phyloP scores from a whole-genome alignment of 53 echinoderm and acorn worm species.

The Antedon mediterranea region DNA sequence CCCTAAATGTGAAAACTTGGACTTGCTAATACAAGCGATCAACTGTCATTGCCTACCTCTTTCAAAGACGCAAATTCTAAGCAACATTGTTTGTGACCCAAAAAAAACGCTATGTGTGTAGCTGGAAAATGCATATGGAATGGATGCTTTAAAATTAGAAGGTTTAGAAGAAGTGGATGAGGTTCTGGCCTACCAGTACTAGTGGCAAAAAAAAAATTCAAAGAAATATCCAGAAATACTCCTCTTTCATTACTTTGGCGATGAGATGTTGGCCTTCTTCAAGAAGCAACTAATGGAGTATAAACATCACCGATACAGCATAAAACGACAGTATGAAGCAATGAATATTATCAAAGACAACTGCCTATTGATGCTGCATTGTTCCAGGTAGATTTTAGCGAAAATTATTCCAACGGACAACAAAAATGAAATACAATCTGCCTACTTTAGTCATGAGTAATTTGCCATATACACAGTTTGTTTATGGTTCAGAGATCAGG shows the following conservation, averaged over 20 bases:
- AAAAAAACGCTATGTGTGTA: too few relatives aligned
- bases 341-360: neutral
- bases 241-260: neutral
- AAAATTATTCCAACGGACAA: slow-evolving; percentile 5
- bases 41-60: too few relatives aligned
- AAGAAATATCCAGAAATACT: slow-evolving; percentile 10
- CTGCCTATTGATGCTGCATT: neutral
- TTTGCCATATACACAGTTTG: slow-evolving; percentile 9
- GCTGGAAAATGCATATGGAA: too few relatives aligned
- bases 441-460: slow-evolving; percentile 12
- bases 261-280: neutral
- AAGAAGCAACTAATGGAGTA: neutral
- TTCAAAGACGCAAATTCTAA: too few relatives aligned
- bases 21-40: too few relatives aligned
- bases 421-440: slow-evolving; percentile 13
- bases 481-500: slow-evolving; percentile 1
- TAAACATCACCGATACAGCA: slow-evolving; percentile 6
- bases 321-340: neutral
- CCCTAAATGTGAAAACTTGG: too few relatives aligned
- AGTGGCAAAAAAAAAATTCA: slow-evolving; percentile 2
- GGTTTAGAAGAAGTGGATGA: slow-evolving; percentile 4
- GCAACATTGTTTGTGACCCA: too few relatives aligned
- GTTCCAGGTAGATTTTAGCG: slow-evolving; percentile 7
- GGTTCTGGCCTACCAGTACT: neutral
- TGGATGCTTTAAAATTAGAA: too few relatives aligned